Percentiles rank a stretch among this genome's conserved stretches.
Conservation (phyloP, 2,797 vertebrate genomes). For the Sebastiscus albofasciatus region DNA sequence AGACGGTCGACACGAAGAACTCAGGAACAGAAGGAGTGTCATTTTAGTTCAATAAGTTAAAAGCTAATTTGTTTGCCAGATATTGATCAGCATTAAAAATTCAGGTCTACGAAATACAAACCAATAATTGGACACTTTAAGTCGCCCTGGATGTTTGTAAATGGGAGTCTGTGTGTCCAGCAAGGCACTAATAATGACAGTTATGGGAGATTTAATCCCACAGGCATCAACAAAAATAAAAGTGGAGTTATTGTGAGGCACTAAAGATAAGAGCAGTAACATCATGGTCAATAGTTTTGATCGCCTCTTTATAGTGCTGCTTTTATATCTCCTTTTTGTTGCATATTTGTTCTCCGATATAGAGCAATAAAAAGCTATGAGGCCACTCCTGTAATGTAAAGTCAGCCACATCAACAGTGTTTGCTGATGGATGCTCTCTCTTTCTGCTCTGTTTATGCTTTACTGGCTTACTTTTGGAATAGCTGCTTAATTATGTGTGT, state of each 20-base stretch:
- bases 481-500: background rate
- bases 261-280: constrained; percentile 24
- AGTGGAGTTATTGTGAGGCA: background rate
- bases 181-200: background rate
- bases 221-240: constrained; percentile 1
- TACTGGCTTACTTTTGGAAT: background rate
- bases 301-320: background rate
- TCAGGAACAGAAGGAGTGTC: background rate
- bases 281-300: constrained; percentile 14
- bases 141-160: background rate
- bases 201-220: background rate
- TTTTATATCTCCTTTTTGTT: constrained; percentile 19
- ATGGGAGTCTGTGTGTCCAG: background rate
- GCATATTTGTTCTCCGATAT: constrained; percentile 31
- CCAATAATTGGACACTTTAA: background rate
- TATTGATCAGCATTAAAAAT: background rate
- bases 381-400: constrained; percentile 22
- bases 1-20: background rate
- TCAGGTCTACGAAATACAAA: background rate
- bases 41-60: background rate
- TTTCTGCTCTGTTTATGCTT: background rate
- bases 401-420: background rate
- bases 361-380: constrained; percentile 41
- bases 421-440: background rate
- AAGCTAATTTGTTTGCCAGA: background rate